Conservation (phyloP, 2,797 vertebrate genomes). For the Thaleichthys pacificus region DNA sequence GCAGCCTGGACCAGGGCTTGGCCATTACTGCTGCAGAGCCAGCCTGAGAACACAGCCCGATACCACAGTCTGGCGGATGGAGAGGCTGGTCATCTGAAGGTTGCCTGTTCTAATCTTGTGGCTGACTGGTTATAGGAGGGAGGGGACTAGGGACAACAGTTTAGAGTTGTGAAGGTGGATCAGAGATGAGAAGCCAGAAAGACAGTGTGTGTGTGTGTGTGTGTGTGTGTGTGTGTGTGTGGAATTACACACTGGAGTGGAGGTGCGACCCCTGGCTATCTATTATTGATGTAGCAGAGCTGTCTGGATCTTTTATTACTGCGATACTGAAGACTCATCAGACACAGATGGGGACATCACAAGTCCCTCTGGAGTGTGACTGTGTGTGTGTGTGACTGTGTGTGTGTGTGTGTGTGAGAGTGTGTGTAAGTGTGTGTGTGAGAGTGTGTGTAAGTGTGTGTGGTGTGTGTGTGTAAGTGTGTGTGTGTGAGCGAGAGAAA, state of each 20-base stretch:
- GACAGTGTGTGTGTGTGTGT: background rate
- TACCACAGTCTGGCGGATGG: too few relatives aligned
- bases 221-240: conserved; percentile 6
- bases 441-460: background rate
- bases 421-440: background rate
- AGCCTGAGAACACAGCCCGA: too few relatives aligned
- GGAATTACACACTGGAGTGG: conserved; percentile 10
- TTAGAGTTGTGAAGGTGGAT: background rate
- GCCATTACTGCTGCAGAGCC: too few relatives aligned
- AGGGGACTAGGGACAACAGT: background rate
- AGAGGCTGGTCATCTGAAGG: background rate
- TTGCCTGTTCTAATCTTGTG: background rate
- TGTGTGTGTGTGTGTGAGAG: background rate
- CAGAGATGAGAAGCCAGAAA: background rate
- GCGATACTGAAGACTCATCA: conserved; percentile 8
- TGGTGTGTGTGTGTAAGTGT: background rate
- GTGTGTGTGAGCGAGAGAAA: conserved; percentile 3
- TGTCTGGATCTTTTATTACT: conserved; percentile 32
- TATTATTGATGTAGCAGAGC: conserved; percentile 32
- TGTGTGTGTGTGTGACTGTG: background rate
- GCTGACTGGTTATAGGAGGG: background rate
- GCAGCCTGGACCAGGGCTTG: too few relatives aligned
- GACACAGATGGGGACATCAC: conserved; percentile 11
- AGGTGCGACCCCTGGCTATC: conserved; percentile 24
- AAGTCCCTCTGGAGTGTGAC: background rate